A percentile compares a stretch with the other conserved stretches of the same genome.
Conservation (phyloP, 2,888 invertebrate genomes). For the Mesodorylaimus sp. region DNA sequence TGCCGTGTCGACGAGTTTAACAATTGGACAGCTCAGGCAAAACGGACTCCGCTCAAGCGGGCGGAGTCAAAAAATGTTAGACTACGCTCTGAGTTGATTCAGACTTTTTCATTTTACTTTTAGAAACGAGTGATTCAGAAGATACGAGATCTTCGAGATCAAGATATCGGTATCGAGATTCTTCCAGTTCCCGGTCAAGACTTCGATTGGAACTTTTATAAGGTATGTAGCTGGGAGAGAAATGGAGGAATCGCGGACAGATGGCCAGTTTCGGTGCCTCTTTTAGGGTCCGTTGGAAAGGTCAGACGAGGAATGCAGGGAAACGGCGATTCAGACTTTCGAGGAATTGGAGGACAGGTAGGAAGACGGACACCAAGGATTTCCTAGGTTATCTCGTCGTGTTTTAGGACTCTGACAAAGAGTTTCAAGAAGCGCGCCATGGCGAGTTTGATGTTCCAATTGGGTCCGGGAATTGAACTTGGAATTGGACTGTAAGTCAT, state of each 20-base stretch:
- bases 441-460: slow-evolving; percentile 42
- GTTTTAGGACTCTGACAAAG: slow-evolving; percentile 41
- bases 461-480: slow-evolving; percentile 38
- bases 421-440: slow-evolving; percentile 46
- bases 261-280: background rate
- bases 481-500: slow-evolving; percentile 6
- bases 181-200: background rate
- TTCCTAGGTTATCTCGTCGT: background rate
- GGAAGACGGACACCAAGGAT: background rate
- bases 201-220: background rate
- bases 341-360: background rate
- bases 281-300: background rate
- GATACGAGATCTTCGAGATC: background rate
- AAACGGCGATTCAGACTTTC: background rate
- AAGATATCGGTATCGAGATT: background rate
- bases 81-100: too few relatives aligned
- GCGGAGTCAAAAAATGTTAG: too few relatives aligned
- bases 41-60: too few relatives aligned
- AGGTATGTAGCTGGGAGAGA: background rate
- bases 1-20: too few relatives aligned
- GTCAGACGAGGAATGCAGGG: background rate
- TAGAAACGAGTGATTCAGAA: background rate
- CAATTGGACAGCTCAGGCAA: too few relatives aligned
- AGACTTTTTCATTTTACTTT: too few relatives aligned
- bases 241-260: too few relatives aligned